Evolutionary conservation across 92 coral and sea anemone genomes (phyloP).

Genomic region (Blastomussa wellsi): DNA sequence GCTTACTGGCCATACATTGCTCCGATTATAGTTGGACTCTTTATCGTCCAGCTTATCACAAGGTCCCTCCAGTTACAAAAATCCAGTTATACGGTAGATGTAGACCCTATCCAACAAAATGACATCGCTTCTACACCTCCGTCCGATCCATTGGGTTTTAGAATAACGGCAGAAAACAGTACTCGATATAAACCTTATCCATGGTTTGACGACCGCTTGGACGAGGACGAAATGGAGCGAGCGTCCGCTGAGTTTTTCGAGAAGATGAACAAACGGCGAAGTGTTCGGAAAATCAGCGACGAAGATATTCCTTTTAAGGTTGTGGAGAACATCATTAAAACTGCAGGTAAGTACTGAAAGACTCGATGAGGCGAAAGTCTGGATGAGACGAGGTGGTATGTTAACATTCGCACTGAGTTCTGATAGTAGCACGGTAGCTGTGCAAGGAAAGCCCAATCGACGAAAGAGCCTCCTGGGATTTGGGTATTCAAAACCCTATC

Average conservation of each 20-base stretch:
- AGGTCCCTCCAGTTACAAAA: conserved; percentile 19
- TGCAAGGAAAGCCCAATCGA: too few species aligned
- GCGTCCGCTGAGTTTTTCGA: conserved; percentile 70
- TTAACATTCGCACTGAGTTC: too few species aligned
- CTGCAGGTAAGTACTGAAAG: conserved; percentile 60
- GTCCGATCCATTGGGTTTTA: conserved; percentile 24
- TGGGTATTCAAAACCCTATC: too few species aligned
- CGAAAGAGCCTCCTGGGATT: too few species aligned
- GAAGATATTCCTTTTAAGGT: conserved; percentile 76
- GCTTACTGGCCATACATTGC: conserved; percentile 78
- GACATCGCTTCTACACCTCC: conserved; percentile 7
- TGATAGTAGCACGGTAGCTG: too few species aligned
- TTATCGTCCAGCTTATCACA: conserved; percentile 43
- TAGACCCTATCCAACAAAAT: conserved; percentile 61
- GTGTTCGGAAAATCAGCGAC: conserved; percentile 69
- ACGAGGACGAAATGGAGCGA: conserved; percentile 76
- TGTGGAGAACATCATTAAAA: conserved; percentile 72
- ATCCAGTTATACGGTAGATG: conserved; percentile 46
- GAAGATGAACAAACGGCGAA: conserved; percentile 80
- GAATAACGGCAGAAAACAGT: conserved; percentile 32
- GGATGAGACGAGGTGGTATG: too few species aligned
- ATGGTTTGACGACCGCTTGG: conserved; percentile 48
- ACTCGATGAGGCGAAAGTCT: too few species aligned
- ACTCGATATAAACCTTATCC: conserved; percentile 63
- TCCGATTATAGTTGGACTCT: conserved; percentile 46